Evolutionary conservation across 2,797 vertebrate species (phyloP).

Genomic region (Philypnodon macrostomus): DNA sequence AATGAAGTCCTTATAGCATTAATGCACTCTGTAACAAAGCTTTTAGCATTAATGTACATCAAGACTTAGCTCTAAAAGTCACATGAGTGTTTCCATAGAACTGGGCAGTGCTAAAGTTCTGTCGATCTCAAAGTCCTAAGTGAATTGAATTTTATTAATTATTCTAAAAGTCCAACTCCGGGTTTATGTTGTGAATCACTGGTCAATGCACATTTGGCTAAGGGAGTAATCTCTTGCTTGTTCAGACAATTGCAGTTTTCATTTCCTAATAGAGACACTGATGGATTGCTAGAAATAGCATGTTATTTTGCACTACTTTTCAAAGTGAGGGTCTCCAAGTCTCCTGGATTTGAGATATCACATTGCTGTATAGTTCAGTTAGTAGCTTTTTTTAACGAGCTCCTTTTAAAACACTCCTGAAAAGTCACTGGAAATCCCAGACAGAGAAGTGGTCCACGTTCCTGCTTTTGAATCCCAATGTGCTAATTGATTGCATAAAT

Average conservation of each 20-base stretch:
- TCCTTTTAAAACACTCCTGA: conserved; percentile 43
- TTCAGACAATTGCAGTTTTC: conserved; percentile 62
- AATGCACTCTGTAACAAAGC: conserved; percentile 41
- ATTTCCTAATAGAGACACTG: conserved; percentile 71
- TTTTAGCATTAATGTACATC: conserved; percentile 53
- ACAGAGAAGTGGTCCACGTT: too few species aligned
- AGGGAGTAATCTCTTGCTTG: conserved; percentile 56
- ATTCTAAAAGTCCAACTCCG: conserved; percentile 65
- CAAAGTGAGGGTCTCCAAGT: conserved; percentile 56
- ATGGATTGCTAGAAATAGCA: conserved; percentile 44
- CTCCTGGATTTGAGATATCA: conserved; percentile 49
- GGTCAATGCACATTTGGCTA: conserved; percentile 48
- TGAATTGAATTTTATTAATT: conserved; percentile 76
- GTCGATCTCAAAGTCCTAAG: conserved; percentile 62
- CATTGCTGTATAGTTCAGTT: conserved; percentile 42
- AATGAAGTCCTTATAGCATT: conserved; percentile 20
- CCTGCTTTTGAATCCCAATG: too few species aligned
- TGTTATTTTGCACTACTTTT: conserved; percentile 44
- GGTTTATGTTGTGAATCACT: conserved; percentile 55
- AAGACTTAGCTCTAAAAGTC: conserved; percentile 46
- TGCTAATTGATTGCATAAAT: too few species aligned
- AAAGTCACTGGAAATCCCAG: conserved; percentile 47
- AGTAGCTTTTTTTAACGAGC: conserved; percentile 43
- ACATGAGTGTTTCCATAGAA: conserved; percentile 27
- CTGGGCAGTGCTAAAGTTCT: conserved; percentile 36